phyloP scores from a whole-genome alignment of 2,113 vertebrate genomes.

The Cynopterus brachyotis region DNA sequence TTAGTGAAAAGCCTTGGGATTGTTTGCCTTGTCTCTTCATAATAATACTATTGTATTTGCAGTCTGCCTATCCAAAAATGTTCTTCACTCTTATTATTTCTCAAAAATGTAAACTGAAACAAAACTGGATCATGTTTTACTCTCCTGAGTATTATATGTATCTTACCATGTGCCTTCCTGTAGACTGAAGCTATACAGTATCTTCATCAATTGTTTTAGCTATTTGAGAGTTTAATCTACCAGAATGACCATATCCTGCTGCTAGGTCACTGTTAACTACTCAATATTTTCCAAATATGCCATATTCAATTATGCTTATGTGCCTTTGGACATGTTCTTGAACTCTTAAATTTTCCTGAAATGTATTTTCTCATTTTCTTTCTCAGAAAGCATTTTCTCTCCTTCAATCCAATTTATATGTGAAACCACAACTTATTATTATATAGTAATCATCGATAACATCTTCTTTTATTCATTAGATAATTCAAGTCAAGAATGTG shows the following conservation, averaged over 20 bases:
- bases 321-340: background rate
- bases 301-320: background rate
- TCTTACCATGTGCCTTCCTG: background rate
- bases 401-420: background rate
- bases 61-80: background rate
- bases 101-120: background rate
- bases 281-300: background rate
- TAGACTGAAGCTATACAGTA: background rate
- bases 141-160: background rate
- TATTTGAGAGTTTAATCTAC: background rate
- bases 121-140: background rate
- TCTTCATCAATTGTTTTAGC: background rate
- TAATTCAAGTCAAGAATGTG: background rate
- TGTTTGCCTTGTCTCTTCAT: background rate
- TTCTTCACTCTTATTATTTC: background rate
- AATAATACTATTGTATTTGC: background rate
- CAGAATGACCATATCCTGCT: too few relatives aligned
- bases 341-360: background rate
- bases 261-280: background rate
- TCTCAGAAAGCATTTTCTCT: background rate
- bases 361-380: background rate
- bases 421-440: background rate
- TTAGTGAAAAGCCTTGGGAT: background rate
- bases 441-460: background rate
- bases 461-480: background rate